Percentiles rank a stretch among this genome's conserved stretches.
Evolutionary conservation across 1,140 invertebrate species (phyloP).

Genomic region (Dendrolimus punctatus): DNA sequence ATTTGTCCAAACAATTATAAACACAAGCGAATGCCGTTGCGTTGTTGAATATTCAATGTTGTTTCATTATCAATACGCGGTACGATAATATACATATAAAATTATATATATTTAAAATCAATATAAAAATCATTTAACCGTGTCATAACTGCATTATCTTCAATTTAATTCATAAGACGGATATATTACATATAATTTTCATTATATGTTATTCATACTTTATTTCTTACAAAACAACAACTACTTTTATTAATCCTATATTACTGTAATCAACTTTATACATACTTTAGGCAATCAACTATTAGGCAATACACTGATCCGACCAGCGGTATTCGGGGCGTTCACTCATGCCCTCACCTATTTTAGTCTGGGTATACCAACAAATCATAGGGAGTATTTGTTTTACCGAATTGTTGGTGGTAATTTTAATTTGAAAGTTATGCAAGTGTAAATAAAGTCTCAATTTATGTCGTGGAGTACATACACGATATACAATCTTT

Average conservation of each 20-base stretch:
- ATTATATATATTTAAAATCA: slow-evolving; percentile 61
- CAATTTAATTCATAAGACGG: slow-evolving; percentile 67
- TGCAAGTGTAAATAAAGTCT: too few species aligned
- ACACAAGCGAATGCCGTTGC: slow-evolving; percentile 1
- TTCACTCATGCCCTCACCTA: too few species aligned
- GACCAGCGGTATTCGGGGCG: slow-evolving; percentile 11
- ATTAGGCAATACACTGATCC: slow-evolving; percentile 23
- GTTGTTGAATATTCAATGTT: slow-evolving; percentile 14
- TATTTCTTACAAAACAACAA: slow-evolving; percentile 68
- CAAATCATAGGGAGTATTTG: too few species aligned
- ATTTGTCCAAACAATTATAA: too few species aligned
- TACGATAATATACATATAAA: slow-evolving; percentile 57
- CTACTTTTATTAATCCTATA: slow-evolving; percentile 55
- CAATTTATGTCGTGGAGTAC: too few species aligned
- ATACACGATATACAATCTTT: too few species aligned
- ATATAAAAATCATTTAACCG: slow-evolving; percentile 69
- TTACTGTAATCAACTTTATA: slow-evolving; percentile 15
- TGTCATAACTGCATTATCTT: slow-evolving; percentile 48
- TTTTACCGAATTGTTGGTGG: too few species aligned
- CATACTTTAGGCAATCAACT: slow-evolving; percentile 28
- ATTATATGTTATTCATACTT: slow-evolving; percentile 59
- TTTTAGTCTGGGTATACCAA: too few species aligned
- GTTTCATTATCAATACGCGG: slow-evolving; percentile 27
- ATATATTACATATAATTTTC: slow-evolving; percentile 66
- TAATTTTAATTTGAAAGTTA: too few species aligned